These are phyloP conservation scores for Drosophila dunni DNA, from an alignment of 1,140 invertebrate species.

Conservation along the genomic window DNA sequence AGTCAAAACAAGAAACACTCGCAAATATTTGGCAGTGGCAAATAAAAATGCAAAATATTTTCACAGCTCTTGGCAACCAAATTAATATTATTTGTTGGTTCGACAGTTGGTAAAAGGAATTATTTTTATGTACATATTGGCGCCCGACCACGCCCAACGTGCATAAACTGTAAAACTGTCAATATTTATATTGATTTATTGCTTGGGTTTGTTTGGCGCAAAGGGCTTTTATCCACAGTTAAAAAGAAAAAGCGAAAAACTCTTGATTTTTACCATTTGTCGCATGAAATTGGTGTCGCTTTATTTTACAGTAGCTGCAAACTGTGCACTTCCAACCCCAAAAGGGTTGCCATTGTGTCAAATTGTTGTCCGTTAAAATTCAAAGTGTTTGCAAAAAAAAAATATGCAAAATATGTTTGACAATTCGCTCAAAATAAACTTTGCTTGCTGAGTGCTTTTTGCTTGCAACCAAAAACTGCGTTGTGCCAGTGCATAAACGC, in stretches of 20 bases:
- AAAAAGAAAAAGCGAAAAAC: constrained; percentile 14
- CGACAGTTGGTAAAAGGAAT: constrained; percentile 12
- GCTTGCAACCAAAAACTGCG: not conserved
- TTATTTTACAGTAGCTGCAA: constrained; percentile 19
- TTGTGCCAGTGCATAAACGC: constrained; percentile 37
- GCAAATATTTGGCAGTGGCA: constrained; percentile 32
- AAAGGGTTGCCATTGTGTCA: constrained; percentile 38
- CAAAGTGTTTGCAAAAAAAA: constrained; percentile 34
- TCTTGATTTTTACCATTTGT: constrained; percentile 36
- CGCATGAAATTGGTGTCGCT: constrained; percentile 33
- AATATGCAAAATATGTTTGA: constrained; percentile 43
- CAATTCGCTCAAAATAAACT: constrained; percentile 24
- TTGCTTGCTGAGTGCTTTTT: constrained; percentile 10
- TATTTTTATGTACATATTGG: constrained; percentile 18
- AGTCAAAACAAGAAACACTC: constrained; percentile 19
- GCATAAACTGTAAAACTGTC: constrained; percentile 58
- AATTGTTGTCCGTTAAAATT: constrained; percentile 70
- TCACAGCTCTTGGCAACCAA: constrained; percentile 5
- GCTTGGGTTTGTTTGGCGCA: not conserved
- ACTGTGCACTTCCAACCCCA: constrained; percentile 13
- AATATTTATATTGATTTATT: constrained; percentile 73
- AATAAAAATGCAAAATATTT: constrained; percentile 27
- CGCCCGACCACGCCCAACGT: constrained; percentile 31
- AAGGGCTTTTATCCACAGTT: constrained; percentile 34
- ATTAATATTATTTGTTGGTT: constrained; percentile 35